Percentiles rank a stretch among this genome's conserved stretches.
Evolutionary conservation across 2,797 vertebrate genomes (phyloP).

Genomic region (Cygnus olor): DNA sequence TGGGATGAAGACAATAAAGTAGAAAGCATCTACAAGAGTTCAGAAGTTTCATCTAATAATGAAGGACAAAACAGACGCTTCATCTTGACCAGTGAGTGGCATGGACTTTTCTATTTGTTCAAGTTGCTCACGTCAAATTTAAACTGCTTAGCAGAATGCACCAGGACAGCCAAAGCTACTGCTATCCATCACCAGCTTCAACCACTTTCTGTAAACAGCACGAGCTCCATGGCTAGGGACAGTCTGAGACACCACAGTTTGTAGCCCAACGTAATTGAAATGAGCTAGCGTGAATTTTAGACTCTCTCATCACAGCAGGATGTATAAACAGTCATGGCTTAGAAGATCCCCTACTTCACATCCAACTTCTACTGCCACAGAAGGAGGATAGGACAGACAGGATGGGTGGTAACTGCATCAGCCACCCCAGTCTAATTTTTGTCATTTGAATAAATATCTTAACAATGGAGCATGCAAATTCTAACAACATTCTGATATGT

Average conservation of each 20-base stretch:
- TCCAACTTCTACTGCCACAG: background rate
- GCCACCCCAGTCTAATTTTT: background rate
- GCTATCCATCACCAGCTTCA: background rate
- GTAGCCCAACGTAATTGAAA: background rate
- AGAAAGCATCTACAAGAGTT: background rate
- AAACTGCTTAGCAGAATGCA: background rate
- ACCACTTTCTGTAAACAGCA: background rate
- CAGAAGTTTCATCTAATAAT: background rate
- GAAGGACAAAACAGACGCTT: background rate
- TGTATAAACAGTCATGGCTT: background rate
- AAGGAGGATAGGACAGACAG: background rate
- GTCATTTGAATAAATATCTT: background rate
- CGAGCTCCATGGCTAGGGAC: background rate
- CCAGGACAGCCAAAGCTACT: background rate
- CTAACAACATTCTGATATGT: background rate
- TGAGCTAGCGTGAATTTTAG: background rate
- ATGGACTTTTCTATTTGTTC: background rate
- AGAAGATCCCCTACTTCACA: background rate
- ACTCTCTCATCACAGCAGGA: background rate
- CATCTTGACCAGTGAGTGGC: background rate
- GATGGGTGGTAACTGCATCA: background rate
- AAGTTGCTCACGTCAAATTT: too few species aligned
- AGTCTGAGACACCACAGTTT: background rate
- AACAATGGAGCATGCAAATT: background rate
- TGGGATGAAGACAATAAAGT: background rate